phyloP scores from a whole-genome alignment of 2,797 vertebrate species.

The Pipistrellus nathusii region DNA sequence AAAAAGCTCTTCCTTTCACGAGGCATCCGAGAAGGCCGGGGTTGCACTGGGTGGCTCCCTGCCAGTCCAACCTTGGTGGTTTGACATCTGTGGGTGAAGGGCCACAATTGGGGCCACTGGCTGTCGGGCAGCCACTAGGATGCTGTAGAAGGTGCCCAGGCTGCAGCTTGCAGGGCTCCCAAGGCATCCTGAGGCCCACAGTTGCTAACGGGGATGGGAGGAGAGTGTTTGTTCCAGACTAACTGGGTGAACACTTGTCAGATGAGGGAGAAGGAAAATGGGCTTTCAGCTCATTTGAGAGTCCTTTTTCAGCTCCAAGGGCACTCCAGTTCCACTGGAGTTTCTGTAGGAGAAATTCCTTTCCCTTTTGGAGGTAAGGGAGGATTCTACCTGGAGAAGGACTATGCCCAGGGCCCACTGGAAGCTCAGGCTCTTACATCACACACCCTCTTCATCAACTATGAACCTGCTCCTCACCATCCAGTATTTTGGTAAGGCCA shows the following conservation, averaged over 20 bases:
- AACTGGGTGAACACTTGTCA: background rate
- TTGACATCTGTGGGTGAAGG: background rate
- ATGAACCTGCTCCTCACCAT: background rate
- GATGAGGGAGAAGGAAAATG: background rate
- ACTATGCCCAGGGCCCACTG: background rate
- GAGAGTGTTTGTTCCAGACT: background rate
- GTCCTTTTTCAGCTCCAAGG: background rate
- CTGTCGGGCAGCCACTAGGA: background rate
- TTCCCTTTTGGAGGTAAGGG: background rate
- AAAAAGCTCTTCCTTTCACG: background rate
- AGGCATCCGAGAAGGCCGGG: background rate
- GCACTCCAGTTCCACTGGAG: background rate
- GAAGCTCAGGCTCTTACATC: background rate
- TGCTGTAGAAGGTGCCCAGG: background rate
- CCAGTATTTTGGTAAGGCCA: background rate
- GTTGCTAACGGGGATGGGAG: background rate
- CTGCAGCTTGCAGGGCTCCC: background rate
- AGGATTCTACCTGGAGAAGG: background rate
- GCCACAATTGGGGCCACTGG: background rate
- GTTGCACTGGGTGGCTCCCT: background rate
- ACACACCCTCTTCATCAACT: background rate
- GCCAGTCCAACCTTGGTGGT: background rate
- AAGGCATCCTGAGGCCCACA: background rate
- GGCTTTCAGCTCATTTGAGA: background rate
- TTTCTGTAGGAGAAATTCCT: background rate